Evolutionary conservation across 2,888 invertebrate species (phyloP), one percentile per base, ranked within the genome.

Genomic region (Andrena marginata): DNA sequence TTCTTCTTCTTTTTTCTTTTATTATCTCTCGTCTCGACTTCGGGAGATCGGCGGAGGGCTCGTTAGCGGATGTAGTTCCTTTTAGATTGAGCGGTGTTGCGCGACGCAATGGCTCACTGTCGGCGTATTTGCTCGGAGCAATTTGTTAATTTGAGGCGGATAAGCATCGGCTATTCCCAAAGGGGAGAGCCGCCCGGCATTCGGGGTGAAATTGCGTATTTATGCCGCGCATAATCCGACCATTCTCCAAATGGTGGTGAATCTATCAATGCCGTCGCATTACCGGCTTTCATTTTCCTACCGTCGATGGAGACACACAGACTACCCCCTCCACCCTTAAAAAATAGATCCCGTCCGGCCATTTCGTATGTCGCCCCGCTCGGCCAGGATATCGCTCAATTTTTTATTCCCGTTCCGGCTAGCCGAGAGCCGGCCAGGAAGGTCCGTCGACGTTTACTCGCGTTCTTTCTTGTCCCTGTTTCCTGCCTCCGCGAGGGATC

Each of bases 151-250:
- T 87, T 85, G 89, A 84, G 77, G 81, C 86, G 86, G 85, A 85
- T 83, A 83, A 85, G 86, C 85, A 82, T 70, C 80, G 84, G 81
- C 85, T 84, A 82, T 83, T 83, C 82, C 85, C 87, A 75, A 82
- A 82, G 85, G 86, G 85, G 70, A 72, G 60, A 75, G 75, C 76
- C 68, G 82, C 13, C 51, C 54, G 77, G 89, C 77, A 91, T 90
- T 91, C 85, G 87, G 82, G 84, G 83, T 89, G 88, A 92, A 93
- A 94, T 93, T 92, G 93, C 91, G 91, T 92, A 93, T 93, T 93
- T 94, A 94, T 94, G 90, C 93, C 88, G 84, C 89, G 93, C 92
- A 94, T 94, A 94, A 94, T 94, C 91, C 91, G 77, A 85, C 92
- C 92, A 94, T 94, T 89, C 92, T 89, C 89, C 84, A 88, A 92